These are phyloP conservation scores for Muntiacus muntjak DNA, from an alignment of 2,113 vertebrate genomes.

Conservation along the genomic window DNA sequence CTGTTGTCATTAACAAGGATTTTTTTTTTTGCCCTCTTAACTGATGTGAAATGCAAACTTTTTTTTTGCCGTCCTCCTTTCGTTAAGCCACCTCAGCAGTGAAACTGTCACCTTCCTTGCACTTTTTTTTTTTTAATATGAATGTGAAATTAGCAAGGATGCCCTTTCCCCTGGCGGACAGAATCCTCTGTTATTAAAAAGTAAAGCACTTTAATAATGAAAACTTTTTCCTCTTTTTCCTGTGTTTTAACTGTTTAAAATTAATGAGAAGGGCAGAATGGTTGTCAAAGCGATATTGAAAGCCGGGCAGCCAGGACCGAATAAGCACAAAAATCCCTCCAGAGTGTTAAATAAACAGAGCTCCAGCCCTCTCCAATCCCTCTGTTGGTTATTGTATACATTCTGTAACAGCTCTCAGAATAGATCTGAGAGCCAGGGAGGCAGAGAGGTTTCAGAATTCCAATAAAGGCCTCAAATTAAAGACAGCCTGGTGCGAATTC, in stretches of 20 bases:
- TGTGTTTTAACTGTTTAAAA: constrained; percentile 94
- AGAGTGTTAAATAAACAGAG: constrained; percentile 99
- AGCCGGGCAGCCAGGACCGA: constrained; percentile 88
- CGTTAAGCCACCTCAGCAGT: constrained; percentile 79
- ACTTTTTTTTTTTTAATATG: constrained; percentile 82
- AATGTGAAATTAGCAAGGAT: constrained; percentile 87
- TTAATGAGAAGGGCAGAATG: constrained; percentile 93
- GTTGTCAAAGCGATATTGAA: constrained; percentile 95
- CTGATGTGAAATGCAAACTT: constrained; percentile 76
- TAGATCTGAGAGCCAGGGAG: constrained; percentile 90
- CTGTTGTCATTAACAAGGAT: constrained; percentile 67
- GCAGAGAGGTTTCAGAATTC: constrained; percentile 89
- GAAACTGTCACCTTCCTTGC: constrained; percentile 81
- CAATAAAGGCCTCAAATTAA: constrained; percentile 93
- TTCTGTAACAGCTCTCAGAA: constrained; percentile 94
- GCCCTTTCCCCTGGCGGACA: constrained; percentile 86
- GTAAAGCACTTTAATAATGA: constrained; percentile 98
- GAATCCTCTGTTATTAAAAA: constrained; percentile 94
- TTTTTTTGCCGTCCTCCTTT: constrained; percentile 66
- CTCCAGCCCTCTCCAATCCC: constrained; percentile 88
- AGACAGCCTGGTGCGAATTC: constrained; percentile 93
- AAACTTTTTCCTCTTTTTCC: constrained; percentile 90
- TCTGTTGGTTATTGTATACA: constrained; percentile 98
- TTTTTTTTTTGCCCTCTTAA: constrained; percentile 44
- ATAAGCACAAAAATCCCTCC: constrained; percentile 94